These are phyloP conservation scores for Petrophora chlorosata DNA, from an alignment of 2,888 invertebrate species.

Conservation along the genomic window DNA sequence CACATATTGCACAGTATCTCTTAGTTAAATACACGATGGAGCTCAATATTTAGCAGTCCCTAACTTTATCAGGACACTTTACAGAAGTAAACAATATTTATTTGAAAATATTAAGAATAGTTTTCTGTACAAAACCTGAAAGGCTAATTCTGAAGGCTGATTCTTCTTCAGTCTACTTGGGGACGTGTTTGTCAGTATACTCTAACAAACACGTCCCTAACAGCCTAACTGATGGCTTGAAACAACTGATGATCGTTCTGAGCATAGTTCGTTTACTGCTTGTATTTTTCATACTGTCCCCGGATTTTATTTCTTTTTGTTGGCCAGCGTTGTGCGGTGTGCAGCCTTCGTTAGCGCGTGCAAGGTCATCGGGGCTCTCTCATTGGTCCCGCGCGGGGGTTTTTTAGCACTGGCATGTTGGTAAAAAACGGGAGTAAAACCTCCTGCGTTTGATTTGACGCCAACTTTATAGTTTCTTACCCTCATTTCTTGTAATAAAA, in stretches of 20 bases:
- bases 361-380: slow-evolving; percentile 71
- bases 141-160: no score
- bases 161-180: no score
- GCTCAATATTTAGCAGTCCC: no score
- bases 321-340: slow-evolving; percentile 64
- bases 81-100: no score
- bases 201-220: not conserved
- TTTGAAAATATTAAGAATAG: no score
- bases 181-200: not conserved
- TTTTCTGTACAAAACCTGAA: no score
- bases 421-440: slow-evolving; percentile 25
- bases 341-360: slow-evolving; percentile 78
- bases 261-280: slow-evolving; percentile 6
- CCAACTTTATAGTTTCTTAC: slow-evolving; percentile 17
- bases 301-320: slow-evolving; percentile 67
- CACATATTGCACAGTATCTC: no score
- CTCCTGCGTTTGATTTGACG: slow-evolving; percentile 24
- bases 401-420: slow-evolving; percentile 38
- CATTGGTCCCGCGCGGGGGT: slow-evolving; percentile 42
- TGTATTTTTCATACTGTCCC: not conserved
- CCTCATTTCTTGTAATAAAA: slow-evolving; percentile 11
- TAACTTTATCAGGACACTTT: no score
- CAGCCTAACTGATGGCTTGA: not conserved
- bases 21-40: no score
- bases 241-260: not conserved